phyloP scores from a whole-genome alignment of 2,888 invertebrate genomes.

The Thecocarcelia acutangulata region DNA sequence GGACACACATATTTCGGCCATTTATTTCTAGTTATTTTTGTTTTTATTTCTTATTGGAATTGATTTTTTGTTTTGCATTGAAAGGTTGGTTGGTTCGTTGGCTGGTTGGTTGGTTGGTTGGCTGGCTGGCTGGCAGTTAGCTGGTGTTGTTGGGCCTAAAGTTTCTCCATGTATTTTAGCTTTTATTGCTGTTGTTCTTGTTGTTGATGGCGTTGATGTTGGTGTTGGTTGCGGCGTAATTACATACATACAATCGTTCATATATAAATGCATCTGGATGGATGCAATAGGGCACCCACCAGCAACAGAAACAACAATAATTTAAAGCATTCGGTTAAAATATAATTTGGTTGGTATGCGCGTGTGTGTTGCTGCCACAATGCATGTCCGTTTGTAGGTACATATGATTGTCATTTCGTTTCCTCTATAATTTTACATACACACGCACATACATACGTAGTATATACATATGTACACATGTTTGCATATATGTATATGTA shows the following conservation, averaged over 20 bases:
- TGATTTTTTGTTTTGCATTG: constrained; percentile 54
- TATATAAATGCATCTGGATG: constrained; percentile 9
- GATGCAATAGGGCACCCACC: constrained; percentile 62
- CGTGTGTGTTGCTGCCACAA: constrained; percentile 51
- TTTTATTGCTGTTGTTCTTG: not conserved
- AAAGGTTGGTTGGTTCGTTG: constrained; percentile 38
- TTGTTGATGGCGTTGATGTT: not conserved
- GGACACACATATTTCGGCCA: constrained; percentile 38
- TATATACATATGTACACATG: not conserved
- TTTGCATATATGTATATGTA: not conserved
- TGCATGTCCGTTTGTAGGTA: constrained; percentile 45
- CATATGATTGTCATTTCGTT: constrained; percentile 47
- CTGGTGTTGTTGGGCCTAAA: constrained; percentile 36
- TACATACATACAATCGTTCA: not conserved
- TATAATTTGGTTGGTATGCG: constrained; percentile 62
- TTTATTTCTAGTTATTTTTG: constrained; percentile 45
- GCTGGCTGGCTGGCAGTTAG: constrained; percentile 25
- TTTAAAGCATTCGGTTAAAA: constrained; percentile 45
- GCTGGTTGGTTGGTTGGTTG: constrained; percentile 22
- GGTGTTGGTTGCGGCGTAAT: constrained; percentile 17
- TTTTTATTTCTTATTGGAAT: constrained; percentile 43
- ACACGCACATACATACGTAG: not conserved
- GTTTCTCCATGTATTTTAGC: constrained; percentile 11
- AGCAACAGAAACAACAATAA: constrained; percentile 34
- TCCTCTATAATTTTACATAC: constrained; percentile 13